phyloP scores from a whole-genome alignment of 2,797 vertebrate species.

The Chanos chanos region DNA sequence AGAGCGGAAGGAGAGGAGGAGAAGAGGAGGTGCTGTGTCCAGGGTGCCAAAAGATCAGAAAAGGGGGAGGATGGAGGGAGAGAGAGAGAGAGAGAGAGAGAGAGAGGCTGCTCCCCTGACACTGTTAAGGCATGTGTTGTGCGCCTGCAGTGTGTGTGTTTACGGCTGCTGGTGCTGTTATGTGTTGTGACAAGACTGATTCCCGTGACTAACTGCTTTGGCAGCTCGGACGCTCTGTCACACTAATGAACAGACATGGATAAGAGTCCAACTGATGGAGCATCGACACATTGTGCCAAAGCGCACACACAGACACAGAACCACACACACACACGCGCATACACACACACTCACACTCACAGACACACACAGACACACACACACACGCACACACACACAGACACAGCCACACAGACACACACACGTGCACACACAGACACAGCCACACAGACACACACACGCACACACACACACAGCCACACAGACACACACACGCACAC shows the following conservation, averaged over 20 bases:
- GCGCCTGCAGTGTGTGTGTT: slow-evolving; percentile 53
- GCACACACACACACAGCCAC: slow-evolving; percentile 17
- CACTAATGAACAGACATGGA: slow-evolving; percentile 71
- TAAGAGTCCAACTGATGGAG: slow-evolving; percentile 64
- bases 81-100: slow-evolving; percentile 7
- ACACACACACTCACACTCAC: slow-evolving; percentile 23
- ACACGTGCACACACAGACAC: slow-evolving; percentile 6
- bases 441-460: slow-evolving; percentile 4
- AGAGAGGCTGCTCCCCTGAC: slow-evolving; percentile 33
- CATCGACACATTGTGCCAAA: slow-evolving; percentile 29
- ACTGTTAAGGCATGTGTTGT: slow-evolving; percentile 20
- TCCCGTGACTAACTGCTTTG: slow-evolving; percentile 77
- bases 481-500: slow-evolving; percentile 34
- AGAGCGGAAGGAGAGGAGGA: neutral
- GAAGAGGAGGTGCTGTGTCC: neutral
- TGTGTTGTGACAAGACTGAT: slow-evolving; percentile 75
- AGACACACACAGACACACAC: slow-evolving; percentile 31
- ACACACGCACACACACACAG: slow-evolving; percentile 5
- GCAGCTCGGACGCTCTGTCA: slow-evolving; percentile 70
- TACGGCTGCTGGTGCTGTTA: slow-evolving; percentile 58
- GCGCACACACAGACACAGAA: slow-evolving; percentile 5
- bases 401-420: no score
- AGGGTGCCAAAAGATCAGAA: no score
- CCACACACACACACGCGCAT: slow-evolving; percentile 5
- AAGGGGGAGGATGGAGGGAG: slow-evolving; percentile 21